Conservation (phyloP, 2,797 vertebrate species). For the Craterocephalus amniculus region DNA sequence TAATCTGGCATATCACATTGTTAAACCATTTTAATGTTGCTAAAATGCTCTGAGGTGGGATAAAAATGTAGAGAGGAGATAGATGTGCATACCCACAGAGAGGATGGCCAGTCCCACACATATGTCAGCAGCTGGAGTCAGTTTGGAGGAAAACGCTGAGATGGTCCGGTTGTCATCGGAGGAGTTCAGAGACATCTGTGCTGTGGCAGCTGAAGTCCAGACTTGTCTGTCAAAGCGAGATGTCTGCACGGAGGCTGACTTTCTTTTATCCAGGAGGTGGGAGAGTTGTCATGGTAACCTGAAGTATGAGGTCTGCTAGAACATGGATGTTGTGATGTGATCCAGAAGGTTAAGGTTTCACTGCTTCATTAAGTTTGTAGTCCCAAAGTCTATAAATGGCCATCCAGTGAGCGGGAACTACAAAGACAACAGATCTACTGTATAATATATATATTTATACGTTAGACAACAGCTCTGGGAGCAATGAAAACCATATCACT, state of each 20-base stretch:
- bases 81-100: conserved; percentile 61
- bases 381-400: background rate
- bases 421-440: no score
- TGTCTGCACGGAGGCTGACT: background rate
- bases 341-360: background rate
- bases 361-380: background rate
- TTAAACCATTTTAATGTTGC: no score
- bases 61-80: background rate
- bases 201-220: background rate
- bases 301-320: background rate
- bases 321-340: background rate
- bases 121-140: conserved; percentile 67
- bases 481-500: no score
- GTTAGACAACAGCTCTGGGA: no score
- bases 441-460: no score
- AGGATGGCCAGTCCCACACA: conserved; percentile 74
- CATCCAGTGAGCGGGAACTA: no score
- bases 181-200: conserved; percentile 50
- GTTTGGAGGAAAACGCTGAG: conserved; percentile 71
- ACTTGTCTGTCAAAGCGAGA: background rate
- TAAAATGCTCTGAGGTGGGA: background rate
- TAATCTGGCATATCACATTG: no score
- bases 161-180: conserved; percentile 33
- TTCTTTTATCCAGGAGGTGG: conserved; percentile 32
- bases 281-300: conserved; percentile 51